phyloP scores from a whole-genome alignment of 2,888 invertebrate species.

The Eilema depressum region DNA sequence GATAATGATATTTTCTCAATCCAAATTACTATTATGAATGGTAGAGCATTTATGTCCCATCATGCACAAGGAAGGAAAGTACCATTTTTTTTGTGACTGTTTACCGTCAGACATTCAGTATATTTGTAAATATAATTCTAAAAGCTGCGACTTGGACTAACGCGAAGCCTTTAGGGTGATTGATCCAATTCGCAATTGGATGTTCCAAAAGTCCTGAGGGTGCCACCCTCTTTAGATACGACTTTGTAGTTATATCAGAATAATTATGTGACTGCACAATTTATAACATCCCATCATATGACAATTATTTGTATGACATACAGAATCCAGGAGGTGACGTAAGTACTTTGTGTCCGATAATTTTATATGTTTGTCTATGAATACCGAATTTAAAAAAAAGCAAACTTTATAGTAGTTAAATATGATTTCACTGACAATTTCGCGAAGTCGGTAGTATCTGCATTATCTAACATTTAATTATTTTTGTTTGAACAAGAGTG shows the following conservation, averaged over 20 bases:
- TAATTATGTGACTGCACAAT: neutral
- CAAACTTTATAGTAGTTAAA: neutral
- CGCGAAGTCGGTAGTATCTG: neutral
- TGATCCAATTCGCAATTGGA: no score
- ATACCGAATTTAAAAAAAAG: no score
- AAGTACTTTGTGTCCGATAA: neutral
- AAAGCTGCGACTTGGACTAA: no score
- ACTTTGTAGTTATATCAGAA: neutral
- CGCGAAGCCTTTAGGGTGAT: no score
- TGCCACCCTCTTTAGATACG: neutral
- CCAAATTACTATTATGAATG: no score
- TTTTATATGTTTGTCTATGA: neutral
- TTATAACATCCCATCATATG: neutral
- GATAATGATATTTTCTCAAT: no score
- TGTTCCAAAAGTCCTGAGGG: neutral
- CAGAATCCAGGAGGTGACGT: neutral
- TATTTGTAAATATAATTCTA: no score
- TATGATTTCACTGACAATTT: neutral
- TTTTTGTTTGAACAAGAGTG: conserved; percentile 1
- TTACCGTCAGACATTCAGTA: no score
- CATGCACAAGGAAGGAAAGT: no score
- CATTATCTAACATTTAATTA: conserved; percentile 1
- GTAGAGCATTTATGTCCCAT: no score
- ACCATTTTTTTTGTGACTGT: no score
- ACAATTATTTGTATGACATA: neutral